Evolutionary conservation across 2,113 vertebrate species (phyloP).

Genomic region (Phoenicopterus ruber): DNA sequence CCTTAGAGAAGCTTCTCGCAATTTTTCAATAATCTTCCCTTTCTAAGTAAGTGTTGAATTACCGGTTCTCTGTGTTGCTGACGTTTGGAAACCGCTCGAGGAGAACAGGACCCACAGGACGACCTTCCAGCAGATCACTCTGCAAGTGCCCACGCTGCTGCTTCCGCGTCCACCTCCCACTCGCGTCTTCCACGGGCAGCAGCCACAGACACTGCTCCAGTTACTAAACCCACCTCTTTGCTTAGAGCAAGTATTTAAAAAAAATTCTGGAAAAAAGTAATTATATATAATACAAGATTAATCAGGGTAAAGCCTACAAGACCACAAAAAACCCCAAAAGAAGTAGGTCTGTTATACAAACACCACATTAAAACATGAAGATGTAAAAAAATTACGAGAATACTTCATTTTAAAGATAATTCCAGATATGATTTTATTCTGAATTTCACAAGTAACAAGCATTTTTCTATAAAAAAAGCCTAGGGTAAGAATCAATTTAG

Average conservation of each 20-base stretch:
- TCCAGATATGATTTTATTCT: conserved; percentile 22
- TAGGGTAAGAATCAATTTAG: background rate
- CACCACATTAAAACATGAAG: background rate
- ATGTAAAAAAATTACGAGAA: background rate
- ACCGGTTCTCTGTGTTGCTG: background rate
- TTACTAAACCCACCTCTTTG: background rate
- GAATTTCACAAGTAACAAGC: conserved; percentile 13
- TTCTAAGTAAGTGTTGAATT: background rate
- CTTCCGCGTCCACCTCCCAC: background rate
- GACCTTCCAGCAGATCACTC: background rate
- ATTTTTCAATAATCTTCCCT: background rate
- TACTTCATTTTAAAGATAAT: background rate
- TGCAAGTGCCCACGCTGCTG: background rate
- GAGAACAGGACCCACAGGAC: background rate
- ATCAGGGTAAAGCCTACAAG: background rate
- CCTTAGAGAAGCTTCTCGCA: background rate
- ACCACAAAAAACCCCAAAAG: background rate
- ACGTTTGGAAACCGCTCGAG: rapidly evolving
- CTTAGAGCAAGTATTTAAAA: background rate
- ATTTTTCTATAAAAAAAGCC: background rate
- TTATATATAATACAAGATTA: background rate
- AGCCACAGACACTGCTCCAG: background rate
- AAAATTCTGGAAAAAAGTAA: background rate
- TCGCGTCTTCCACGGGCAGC: background rate
- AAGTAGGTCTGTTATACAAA: background rate